phyloP scores from a whole-genome alignment of 2,888 invertebrate species.

The Strigamia maritima region DNA sequence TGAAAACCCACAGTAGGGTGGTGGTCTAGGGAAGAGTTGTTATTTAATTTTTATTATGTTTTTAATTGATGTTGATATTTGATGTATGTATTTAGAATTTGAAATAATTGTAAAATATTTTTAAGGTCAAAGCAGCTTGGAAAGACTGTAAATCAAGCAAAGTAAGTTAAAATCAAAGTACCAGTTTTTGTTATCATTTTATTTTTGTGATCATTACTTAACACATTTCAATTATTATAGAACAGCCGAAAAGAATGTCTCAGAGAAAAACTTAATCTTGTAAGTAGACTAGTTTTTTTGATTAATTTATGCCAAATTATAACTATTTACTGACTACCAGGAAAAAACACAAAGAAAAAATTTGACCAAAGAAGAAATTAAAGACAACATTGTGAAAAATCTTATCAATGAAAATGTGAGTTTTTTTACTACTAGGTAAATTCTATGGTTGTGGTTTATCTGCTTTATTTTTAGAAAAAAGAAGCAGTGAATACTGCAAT shows the following conservation, averaged over 20 bases:
- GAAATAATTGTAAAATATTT: no score
- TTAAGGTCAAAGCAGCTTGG: not conserved
- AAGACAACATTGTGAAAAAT: not conserved
- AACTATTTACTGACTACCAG: not conserved
- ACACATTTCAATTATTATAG: no score
- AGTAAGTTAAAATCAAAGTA: no score
- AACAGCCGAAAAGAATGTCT: not conserved
- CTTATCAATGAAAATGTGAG: not conserved
- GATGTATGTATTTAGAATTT: no score
- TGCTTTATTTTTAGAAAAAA: not conserved
- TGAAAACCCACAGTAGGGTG: no score
- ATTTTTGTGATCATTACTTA: no score
- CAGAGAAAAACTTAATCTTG: not conserved
- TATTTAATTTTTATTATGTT: no score
- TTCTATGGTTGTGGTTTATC: not conserved
- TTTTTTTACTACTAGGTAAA: no score
- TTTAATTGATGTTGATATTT: no score
- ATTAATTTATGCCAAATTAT: no score
- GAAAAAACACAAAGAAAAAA: not conserved
- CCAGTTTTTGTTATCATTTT: no score
- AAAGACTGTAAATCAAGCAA: not conserved
- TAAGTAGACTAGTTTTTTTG: not conserved
- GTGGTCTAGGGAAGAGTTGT: no score
- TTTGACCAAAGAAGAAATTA: not conserved
- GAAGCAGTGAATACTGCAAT: not conserved